A percentile compares a stretch with the other conserved stretches of the same genome.
Evolutionary conservation across 37 sponge, comb jelly and placozoan species (phyloP).

Genomic region (Chondrosia reniformis): DNA sequence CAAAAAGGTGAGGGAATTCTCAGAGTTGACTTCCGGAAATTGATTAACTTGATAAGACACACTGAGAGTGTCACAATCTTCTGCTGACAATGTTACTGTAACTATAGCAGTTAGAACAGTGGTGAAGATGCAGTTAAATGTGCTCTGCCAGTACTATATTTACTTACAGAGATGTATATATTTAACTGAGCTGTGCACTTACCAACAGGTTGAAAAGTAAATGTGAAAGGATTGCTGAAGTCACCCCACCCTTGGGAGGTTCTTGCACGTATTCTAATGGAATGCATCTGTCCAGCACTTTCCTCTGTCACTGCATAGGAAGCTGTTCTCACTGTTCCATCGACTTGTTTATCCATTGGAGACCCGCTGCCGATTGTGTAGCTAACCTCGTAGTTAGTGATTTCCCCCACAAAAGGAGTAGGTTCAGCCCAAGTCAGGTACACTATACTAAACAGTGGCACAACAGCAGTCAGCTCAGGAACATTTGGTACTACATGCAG

Average conservation of each 20-base stretch:
- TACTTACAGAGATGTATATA: neutral
- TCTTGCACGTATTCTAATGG: neutral
- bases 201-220: conserved; percentile 13
- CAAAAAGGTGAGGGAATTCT: neutral
- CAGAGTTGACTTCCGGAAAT: no score
- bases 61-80: no score
- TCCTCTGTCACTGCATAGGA: neutral
- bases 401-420: neutral
- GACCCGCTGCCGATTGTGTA: neutral
- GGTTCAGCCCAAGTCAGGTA: neutral
- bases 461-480: neutral
- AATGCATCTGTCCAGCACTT: conserved; percentile 2
- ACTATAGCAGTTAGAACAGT: neutral
- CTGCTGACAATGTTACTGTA: neutral
- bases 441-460: neutral
- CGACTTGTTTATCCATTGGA: neutral
- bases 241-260: neutral
- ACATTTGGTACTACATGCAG: neutral
- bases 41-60: no score
- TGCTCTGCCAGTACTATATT: neutral
- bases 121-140: no score
- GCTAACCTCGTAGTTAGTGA: neutral
- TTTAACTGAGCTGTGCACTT: neutral
- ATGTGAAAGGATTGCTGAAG: neutral
- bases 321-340: no score